phyloP scores from a whole-genome alignment of 2,113 vertebrate genomes.

The Dunckerocampus dactyliophorus region DNA sequence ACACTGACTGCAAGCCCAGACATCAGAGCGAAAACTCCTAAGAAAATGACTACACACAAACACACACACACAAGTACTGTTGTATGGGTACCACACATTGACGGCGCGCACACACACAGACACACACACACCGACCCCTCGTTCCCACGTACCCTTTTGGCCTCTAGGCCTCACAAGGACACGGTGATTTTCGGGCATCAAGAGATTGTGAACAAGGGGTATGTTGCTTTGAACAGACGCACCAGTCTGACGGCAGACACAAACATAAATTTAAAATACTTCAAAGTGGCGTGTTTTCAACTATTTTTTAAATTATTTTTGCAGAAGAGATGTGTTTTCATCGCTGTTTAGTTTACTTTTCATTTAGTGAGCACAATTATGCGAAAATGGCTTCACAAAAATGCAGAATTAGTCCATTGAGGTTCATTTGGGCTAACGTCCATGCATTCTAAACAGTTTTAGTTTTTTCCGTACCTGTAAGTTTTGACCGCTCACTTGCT shows the following conservation, averaged over 20 bases:
- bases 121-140: conserved; percentile 15
- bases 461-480: too few species aligned
- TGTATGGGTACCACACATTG: conserved; percentile 1
- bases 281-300: not conserved
- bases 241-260: conserved; percentile 1
- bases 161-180: conserved; percentile 48
- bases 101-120: conserved; percentile 11
- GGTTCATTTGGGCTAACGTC: too few species aligned
- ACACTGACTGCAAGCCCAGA: conserved; percentile 31
- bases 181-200: conserved; percentile 48
- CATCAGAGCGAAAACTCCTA: conserved; percentile 53
- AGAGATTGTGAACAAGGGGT: conserved; percentile 21
- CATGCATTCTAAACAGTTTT: too few species aligned
- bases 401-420: too few species aligned
- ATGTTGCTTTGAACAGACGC: conserved; percentile 2
- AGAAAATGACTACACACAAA: conserved; percentile 24
- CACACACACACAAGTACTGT: not conserved
- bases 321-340: too few species aligned
- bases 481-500: too few species aligned
- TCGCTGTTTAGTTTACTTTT: too few species aligned
- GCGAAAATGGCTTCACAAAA: too few species aligned
- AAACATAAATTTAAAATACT: conserved; percentile 6
- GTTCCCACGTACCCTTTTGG: conserved; percentile 57
- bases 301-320: too few species aligned
- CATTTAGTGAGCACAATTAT: too few species aligned